These are phyloP conservation scores for Celastrina argiolus DNA, from an alignment of 2,888 invertebrate genomes.

Conservation along the genomic window DNA sequence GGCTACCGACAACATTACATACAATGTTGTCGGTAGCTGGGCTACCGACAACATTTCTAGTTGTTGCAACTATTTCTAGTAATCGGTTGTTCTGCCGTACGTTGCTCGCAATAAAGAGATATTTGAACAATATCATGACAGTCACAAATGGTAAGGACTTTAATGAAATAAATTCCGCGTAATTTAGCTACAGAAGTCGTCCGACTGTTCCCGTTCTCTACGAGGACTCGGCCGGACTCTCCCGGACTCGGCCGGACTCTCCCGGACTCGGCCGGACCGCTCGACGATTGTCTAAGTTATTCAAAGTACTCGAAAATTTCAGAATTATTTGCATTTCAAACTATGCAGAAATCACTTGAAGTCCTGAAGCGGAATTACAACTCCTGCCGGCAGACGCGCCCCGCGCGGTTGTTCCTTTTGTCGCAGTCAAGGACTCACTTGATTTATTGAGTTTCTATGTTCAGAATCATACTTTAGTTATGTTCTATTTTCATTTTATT, in stretches of 20 bases:
- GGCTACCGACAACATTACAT: too few relatives aligned
- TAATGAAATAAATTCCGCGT: background rate
- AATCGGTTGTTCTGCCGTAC: too few relatives aligned
- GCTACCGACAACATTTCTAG: too few relatives aligned
- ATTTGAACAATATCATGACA: background rate
- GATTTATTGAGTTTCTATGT: too few relatives aligned
- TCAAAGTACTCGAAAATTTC: constrained; percentile 11
- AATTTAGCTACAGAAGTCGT: background rate
- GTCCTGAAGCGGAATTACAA: background rate
- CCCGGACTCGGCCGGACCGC: background rate
- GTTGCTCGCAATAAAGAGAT: too few relatives aligned
- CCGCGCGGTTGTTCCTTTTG: background rate
- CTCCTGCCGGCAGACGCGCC: too few relatives aligned
- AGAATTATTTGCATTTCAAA: constrained; percentile 8
- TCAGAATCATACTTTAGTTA: too few relatives aligned
- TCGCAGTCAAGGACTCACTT: background rate
- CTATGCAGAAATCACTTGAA: background rate
- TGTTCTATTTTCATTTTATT: too few relatives aligned
- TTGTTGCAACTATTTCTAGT: too few relatives aligned
- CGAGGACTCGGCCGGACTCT: background rate
- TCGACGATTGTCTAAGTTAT: constrained; percentile 1
- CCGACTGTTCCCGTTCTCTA: background rate
- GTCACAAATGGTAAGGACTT: background rate
- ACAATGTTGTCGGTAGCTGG: too few relatives aligned
- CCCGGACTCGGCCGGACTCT: background rate